These are phyloP conservation scores for Tachuris rubrigastra DNA, from an alignment of 2,113 vertebrate genomes.

Conservation along the genomic window DNA sequence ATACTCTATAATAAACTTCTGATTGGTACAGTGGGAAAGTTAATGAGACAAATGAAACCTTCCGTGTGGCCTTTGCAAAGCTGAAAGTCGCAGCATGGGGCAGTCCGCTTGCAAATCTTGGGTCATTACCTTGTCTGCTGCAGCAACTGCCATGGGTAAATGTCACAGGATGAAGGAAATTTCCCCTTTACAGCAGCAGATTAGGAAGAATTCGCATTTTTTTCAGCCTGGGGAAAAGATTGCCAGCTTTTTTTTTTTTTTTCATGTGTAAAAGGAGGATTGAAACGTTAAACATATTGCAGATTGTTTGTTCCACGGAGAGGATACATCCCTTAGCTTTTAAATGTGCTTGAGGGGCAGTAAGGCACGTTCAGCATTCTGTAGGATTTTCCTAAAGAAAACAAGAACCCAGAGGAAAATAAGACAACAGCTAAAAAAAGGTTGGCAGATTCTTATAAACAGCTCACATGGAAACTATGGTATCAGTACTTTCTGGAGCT, in stretches of 20 bases:
- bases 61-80: constrained; percentile 48
- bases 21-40: constrained; percentile 46
- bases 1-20: constrained; percentile 50
- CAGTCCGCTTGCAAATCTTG: constrained; percentile 45
- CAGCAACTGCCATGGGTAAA: constrained; percentile 9
- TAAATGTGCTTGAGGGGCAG: neutral
- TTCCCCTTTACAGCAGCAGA: neutral
- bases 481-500: neutral
- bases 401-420: neutral
- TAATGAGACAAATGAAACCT: constrained; percentile 65
- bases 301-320: neutral
- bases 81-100: constrained; percentile 32
- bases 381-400: neutral
- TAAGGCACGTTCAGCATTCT: neutral
- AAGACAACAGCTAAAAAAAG: neutral
- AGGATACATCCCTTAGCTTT: neutral
- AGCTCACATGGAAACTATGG: neutral
- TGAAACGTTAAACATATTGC: neutral
- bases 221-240: constrained; percentile 5
- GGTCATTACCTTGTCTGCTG: constrained; percentile 70
- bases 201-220: constrained; percentile 12
- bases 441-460: neutral
- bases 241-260: neutral
- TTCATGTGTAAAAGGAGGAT: neutral
- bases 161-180: constrained; percentile 43